Conservation (phyloP, 2,888 invertebrate genomes). For the Sympetrum striolatum region DNA sequence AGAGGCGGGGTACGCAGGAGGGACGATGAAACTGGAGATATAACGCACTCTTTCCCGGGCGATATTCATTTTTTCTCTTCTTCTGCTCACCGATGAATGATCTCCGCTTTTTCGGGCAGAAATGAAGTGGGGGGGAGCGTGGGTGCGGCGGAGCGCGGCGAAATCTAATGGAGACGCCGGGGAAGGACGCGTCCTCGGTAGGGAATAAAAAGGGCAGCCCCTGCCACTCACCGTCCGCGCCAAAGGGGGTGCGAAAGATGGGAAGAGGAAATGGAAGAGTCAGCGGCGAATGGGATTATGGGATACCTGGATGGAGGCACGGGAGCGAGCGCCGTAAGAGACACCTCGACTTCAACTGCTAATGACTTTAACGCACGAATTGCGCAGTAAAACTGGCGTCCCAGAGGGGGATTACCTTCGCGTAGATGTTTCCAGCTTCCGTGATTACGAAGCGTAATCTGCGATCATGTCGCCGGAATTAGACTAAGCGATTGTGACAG, state of each 20-base stretch:
- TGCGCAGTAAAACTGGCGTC: too few relatives aligned
- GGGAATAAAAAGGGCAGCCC: background rate
- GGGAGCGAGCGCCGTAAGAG: background rate
- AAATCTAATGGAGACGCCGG: background rate
- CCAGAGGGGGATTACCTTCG: too few relatives aligned
- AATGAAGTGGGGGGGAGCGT: background rate
- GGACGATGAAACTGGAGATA: background rate
- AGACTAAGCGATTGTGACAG: too few relatives aligned
- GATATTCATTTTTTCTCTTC: background rate
- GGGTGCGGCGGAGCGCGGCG: background rate
- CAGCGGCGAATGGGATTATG: background rate
- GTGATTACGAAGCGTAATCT: too few relatives aligned
- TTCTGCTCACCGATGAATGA: background rate
- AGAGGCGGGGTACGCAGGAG: too few relatives aligned
- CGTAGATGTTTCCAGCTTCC: too few relatives aligned
- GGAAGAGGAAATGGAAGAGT: background rate
- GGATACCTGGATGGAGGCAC: background rate
- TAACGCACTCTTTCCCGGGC: background rate
- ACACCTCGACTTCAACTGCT: background rate
- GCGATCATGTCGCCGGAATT: too few relatives aligned
- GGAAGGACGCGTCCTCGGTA: too few relatives aligned
- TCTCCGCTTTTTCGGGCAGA: background rate
- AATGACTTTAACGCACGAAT: background rate
- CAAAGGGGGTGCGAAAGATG: background rate
- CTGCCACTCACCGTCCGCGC: too few relatives aligned